phyloP scores from a whole-genome alignment of 2,888 invertebrate species.

The Drosophila prostipennis region DNA sequence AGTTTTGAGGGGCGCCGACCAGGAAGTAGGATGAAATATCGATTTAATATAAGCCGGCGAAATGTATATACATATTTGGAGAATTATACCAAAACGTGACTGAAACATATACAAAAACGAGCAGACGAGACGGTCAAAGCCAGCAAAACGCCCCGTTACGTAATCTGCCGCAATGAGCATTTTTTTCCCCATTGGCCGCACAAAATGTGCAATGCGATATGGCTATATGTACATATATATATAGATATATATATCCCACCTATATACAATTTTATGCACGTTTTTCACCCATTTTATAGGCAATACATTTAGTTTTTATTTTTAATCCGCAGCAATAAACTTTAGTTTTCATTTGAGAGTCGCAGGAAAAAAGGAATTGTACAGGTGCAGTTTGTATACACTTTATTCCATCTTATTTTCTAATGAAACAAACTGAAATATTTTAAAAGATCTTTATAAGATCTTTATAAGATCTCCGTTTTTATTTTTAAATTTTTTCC shows the following conservation, averaged over 20 bases:
- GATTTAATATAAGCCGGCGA: conserved; percentile 39
- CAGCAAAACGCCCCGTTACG: conserved; percentile 30
- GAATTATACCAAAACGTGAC: conserved; percentile 43
- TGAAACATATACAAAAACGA: conserved; percentile 35
- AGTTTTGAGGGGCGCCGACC: conserved; percentile 25
- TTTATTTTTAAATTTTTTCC: no score
- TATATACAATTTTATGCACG: conserved; percentile 8
- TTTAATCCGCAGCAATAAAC: conserved; percentile 17
- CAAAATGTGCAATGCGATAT: conserved; percentile 26
- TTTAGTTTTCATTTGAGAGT: conserved; percentile 1
- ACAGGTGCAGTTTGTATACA: conserved; percentile 1
- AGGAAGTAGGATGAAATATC: conserved; percentile 43
- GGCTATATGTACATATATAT: background rate
- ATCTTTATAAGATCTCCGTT: no score
- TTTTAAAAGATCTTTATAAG: no score
- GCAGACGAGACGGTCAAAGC: conserved; percentile 23
- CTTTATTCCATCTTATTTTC: background rate
- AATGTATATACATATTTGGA: conserved; percentile 43
- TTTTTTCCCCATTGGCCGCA: conserved; percentile 16
- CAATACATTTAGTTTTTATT: conserved; percentile 25
- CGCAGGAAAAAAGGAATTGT: no score
- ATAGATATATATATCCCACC: background rate
- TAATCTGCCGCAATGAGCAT: conserved; percentile 29
- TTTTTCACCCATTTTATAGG: conserved; percentile 5
- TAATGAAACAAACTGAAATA: no score